Base-by-base conservation (phyloP, 2,888 invertebrate genomes). In the Cepaea hortensis region DNA sequence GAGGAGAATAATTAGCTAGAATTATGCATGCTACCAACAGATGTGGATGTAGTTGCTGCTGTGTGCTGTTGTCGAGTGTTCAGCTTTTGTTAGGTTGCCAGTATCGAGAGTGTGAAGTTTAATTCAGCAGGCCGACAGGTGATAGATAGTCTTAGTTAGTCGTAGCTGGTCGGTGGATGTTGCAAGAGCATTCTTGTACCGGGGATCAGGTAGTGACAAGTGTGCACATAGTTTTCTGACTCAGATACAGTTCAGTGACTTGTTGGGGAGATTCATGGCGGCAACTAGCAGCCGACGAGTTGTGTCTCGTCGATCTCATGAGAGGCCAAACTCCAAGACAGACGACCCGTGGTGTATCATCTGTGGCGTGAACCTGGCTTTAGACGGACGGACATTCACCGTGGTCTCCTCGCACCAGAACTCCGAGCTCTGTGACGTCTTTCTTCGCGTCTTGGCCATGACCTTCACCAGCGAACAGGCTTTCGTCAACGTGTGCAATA, bases 301-400 rank as follows among this genome's bases (percentile, higher is more conserved):
- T 20, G 13, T 68, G 81, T 70, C 70, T 23, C 48, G 46, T 46
- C 81, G 70, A 81, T 9, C 7, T 70, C 4, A 9, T 0, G 68
- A 50, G 81, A 81, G 48, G 48, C 50, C 35, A 15, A 15, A 3
- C 35, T 46, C 7, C 1, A 79, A 48, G 23, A 79, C 9, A 1
- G 79, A 62, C 55, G 86, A 86, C 70, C 86, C 86, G 4, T 86
- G 86, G 86, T 86, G 86, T 55, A 23, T 86, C 23, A 70, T 82
- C 77, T 86, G 86, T n/a, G 77, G 82, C 6, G 86, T 77, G 46
- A 85, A 85, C 46, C 61, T 81, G n/a, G 65, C 65, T 35, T 35
- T 80, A 13, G 85, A 80, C 23, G 86, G 82, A 2, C 75, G 76
- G 61, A 75, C 86, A 1, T 86, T 55, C 70, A 68, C 81, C 0